phyloP scores from a whole-genome alignment of 2,888 invertebrate genomes.

The Nycteola revayana region DNA sequence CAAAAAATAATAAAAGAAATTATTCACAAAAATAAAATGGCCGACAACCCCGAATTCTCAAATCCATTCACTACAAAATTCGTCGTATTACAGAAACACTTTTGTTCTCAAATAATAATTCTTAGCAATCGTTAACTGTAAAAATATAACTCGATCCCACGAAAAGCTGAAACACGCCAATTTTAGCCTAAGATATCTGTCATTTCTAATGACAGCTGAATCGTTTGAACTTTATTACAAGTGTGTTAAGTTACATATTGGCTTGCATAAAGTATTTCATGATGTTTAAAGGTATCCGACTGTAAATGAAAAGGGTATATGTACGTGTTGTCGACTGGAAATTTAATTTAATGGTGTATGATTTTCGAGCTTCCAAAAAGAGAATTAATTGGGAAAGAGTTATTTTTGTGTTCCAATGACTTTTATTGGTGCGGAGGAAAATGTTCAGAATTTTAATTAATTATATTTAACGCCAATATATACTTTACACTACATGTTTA shows the following conservation, averaged over 20 bases:
- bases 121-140: no score
- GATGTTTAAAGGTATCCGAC: constrained; percentile 37
- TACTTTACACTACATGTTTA: no score
- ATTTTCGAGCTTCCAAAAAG: constrained; percentile 13
- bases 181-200: constrained; percentile 25
- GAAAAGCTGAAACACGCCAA: constrained; percentile 18
- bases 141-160: constrained; percentile 2
- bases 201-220: constrained; percentile 5
- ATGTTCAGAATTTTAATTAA: no score
- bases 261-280: constrained; percentile 15
- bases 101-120: no score
- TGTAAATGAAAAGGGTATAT: constrained; percentile 40
- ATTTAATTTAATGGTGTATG: constrained; percentile 22
- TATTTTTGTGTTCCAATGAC: background rate
- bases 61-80: no score
- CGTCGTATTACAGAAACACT: no score
- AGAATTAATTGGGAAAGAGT: constrained; percentile 13
- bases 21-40: no score
- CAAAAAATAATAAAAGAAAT: no score
- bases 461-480: no score
- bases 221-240: constrained; percentile 8
- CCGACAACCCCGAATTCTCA: no score
- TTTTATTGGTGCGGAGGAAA: no score
- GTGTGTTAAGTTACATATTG: constrained; percentile 21
- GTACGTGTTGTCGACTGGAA: constrained; percentile 20